Evolutionary conservation across 2,888 invertebrate genomes (phyloP).

Genomic region (Kuschelorhynchus macadamiae): DNA sequence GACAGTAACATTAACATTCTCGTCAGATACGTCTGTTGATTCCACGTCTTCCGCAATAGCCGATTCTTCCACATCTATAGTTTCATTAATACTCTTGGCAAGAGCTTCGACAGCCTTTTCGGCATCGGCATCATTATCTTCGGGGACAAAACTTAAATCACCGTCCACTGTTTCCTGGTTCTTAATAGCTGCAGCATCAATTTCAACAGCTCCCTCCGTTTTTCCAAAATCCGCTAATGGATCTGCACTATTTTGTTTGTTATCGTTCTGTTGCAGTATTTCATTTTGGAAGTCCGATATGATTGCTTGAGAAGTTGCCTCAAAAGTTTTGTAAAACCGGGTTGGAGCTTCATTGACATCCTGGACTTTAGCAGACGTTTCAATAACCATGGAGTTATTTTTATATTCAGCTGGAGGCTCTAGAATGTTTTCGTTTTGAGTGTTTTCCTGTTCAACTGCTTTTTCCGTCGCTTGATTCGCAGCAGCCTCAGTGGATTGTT

Average conservation of each 20-base stretch:
- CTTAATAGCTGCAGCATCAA: not conserved
- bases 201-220: not conserved
- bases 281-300: no score
- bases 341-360: not conserved
- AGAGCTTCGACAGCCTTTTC: conserved; percentile 25
- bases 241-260: no score
- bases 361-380: not conserved
- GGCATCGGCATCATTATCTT: not conserved
- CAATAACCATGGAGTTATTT: no score
- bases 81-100: conserved; percentile 31
- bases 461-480: no score
- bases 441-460: no score
- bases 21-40: not conserved
- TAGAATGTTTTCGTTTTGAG: no score
- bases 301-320: not conserved
- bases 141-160: not conserved
- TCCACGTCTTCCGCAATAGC: conserved; percentile 30
- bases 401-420: no score
- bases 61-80: conserved; percentile 43
- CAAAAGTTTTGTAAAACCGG: not conserved
- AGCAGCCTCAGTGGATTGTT: no score
- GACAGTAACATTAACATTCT: not conserved
- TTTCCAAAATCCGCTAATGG: not conserved
- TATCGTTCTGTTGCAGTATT: no score
- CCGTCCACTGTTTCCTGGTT: not conserved